Base-by-base conservation (phyloP, 1,140 invertebrate species). In the Saccostrea glomerata region DNA sequence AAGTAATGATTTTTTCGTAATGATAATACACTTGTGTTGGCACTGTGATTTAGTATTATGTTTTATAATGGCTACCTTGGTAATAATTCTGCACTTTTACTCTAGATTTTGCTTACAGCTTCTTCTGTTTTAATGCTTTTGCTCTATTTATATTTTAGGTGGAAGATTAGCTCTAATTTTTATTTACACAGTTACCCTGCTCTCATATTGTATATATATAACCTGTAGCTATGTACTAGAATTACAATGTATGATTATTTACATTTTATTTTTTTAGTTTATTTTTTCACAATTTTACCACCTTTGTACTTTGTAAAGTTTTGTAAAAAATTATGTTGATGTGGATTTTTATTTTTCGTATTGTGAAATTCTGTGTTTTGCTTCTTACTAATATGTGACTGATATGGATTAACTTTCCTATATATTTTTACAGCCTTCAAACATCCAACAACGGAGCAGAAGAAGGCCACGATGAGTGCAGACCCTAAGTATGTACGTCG, bases 371-470 rank as follows among this genome's bases (percentile, higher is more conserved):
- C 23, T 77, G 70, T 30, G 70, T 11, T 30, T 23, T 23, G n/a
- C 25, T 30, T 4, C 25, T 0, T 77, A 36, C 15, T 12, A 77
- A 30, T 47, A 9, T 47, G 47, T 47, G 23, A 36, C 17, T 25
- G 20, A 17, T 23, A 17, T 36, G 30, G 30, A 36, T 3, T 36
- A 23, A 36, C n/a, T 82, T 6, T n/a, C 82, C 30, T 77, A 87
- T 73, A 60, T 85, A 2, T 83, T 30, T 5, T 92, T 93, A 30
- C 90, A 94, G 93, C 91, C 20, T 94, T 93, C 88, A 91, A 90
- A 54, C 92, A 93, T 86, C 92, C 91, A 30, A 94, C 93, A 2
- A 92, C 91, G 23, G 93, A 94, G 88, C 91, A 90, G 56, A 88
- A 87, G 70, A 88, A 92, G 25, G 84, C 63, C 56, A 87, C 83